A percentile compares a stretch with the other conserved stretches of the same genome.
Evolutionary conservation across 2,797 vertebrate genomes (phyloP).

Genomic region (Chaenodraco wilsoni): DNA sequence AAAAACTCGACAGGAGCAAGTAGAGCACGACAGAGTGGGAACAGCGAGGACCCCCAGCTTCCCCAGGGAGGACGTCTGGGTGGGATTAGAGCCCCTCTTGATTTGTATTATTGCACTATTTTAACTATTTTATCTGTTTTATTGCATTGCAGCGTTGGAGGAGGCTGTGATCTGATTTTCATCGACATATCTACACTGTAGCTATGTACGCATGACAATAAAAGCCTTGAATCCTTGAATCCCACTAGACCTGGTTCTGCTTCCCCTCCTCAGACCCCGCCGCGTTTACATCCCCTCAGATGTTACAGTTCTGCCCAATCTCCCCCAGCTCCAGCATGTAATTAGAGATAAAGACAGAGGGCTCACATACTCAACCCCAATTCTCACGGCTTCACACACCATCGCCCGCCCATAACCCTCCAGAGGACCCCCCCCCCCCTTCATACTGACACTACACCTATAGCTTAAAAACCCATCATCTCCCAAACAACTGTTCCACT

Average conservation of each 20-base stretch:
- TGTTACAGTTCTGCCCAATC: constrained; percentile 74
- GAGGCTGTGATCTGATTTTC: too few species aligned
- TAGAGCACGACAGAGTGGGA: constrained; percentile 82
- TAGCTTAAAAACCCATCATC: constrained; percentile 49
- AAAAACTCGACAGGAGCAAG: constrained; percentile 74
- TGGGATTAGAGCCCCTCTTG: constrained; percentile 67
- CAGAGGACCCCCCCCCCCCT: constrained; percentile 37
- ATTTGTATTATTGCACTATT: too few species aligned
- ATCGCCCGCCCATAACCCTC: constrained; percentile 63
- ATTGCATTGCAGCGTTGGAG: too few species aligned
- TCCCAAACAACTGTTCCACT: constrained; percentile 33
- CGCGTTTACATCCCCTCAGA: constrained; percentile 44
- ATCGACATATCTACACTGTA: too few species aligned
- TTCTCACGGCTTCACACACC: constrained; percentile 74
- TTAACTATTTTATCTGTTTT: too few species aligned
- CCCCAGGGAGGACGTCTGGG: constrained; percentile 70
- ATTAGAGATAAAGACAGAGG: constrained; percentile 82
- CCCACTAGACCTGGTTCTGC: constrained; percentile 72
- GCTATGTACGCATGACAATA: too few species aligned
- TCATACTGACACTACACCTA: constrained; percentile 29
- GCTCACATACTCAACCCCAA: constrained; percentile 77
- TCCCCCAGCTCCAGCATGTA: constrained; percentile 75
- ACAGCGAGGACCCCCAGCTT: constrained; percentile 31
- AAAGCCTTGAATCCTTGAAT: too few species aligned
- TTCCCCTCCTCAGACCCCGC: constrained; percentile 70